These are phyloP conservation scores for Liolophura sinensis DNA, from an alignment of 1,140 invertebrate genomes.

Conservation along the genomic window DNA sequence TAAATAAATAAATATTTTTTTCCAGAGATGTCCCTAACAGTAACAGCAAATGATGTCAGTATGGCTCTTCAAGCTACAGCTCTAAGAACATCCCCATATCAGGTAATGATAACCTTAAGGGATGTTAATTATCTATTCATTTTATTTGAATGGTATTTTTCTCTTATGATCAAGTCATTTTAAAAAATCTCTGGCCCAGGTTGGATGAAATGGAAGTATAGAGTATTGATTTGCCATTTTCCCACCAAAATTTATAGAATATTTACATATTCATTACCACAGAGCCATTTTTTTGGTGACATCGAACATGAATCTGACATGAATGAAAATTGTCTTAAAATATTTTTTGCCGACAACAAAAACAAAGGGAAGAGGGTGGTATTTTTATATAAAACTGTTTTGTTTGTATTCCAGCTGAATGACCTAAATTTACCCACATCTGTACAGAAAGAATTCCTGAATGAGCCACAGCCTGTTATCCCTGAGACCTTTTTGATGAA, in stretches of 20 bases:
- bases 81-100: slow-evolving; percentile 27
- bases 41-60: slow-evolving; percentile 26
- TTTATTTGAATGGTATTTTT: neutral
- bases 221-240: no score
- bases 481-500: slow-evolving; percentile 17
- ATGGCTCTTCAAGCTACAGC: slow-evolving; percentile 24
- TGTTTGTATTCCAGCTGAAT: slow-evolving; percentile 19
- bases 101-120: slow-evolving; percentile 17
- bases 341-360: neutral
- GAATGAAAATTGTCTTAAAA: no score
- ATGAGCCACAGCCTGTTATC: slow-evolving; percentile 12
- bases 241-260: no score
- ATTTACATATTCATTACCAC: no score
- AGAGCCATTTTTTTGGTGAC: no score
- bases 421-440: slow-evolving; percentile 22
- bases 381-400: slow-evolving; percentile 2
- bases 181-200: no score
- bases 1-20: neutral
- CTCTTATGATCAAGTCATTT: no score
- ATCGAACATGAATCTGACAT: no score
- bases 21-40: slow-evolving; percentile 31
- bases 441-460: slow-evolving; percentile 14
- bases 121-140: neutral
- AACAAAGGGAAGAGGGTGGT: neutral
- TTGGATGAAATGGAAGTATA: no score